phyloP scores from a whole-genome alignment of 2,113 vertebrate species.

The Cynoglossus semilaevis region DNA sequence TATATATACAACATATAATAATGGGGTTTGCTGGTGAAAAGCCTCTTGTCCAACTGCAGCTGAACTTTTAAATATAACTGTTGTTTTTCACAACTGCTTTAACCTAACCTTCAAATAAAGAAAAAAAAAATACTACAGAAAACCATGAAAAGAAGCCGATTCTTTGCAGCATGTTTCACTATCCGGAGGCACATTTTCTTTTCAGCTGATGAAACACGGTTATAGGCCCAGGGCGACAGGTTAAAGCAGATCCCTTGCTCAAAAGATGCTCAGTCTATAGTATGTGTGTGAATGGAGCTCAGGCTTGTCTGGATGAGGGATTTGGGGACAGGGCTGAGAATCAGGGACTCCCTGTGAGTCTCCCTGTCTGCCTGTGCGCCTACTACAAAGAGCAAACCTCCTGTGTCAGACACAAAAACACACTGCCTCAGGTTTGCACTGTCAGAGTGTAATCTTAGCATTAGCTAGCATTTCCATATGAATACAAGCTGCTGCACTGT shows the following conservation, averaged over 20 bases:
- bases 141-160: background rate
- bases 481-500: constrained; percentile 45
- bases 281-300: constrained; percentile 53
- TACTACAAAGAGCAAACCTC: constrained; percentile 47
- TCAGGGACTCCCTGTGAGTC: constrained; percentile 34
- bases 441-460: constrained; percentile 47
- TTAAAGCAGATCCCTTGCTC: constrained; percentile 38
- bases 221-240: constrained; percentile 20
- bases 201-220: constrained; percentile 37
- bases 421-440: constrained; percentile 26
- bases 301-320: constrained; percentile 56
- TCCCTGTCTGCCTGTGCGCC: constrained; percentile 23
- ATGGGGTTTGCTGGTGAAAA: too few relatives aligned
- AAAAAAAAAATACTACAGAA: background rate
- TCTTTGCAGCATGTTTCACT: constrained; percentile 21
- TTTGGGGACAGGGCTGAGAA: constrained; percentile 33
- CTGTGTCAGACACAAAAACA: constrained; percentile 32
- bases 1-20: too few relatives aligned
- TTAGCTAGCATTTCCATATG: constrained; percentile 55
- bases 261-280: constrained; percentile 26
- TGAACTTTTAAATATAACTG: too few relatives aligned
- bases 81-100: background rate
- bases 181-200: constrained; percentile 19
- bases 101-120: background rate
- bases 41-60: too few relatives aligned